Conservation (phyloP, 2,113 vertebrate species). For the Pogonocichla stellata region DNA sequence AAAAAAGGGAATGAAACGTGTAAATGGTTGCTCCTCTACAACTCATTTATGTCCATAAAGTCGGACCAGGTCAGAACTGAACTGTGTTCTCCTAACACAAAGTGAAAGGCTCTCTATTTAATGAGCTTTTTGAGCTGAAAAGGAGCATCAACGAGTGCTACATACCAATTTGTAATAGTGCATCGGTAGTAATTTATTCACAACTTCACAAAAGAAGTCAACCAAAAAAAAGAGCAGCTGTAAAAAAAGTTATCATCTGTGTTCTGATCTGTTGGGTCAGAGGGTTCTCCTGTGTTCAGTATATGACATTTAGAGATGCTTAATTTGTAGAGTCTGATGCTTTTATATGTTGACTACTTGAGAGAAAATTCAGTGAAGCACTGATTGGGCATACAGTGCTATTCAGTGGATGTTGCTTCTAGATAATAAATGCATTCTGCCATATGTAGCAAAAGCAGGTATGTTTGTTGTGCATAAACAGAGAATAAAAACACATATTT, state of each 20-base stretch:
- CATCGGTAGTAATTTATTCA: neutral
- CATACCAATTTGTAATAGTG: neutral
- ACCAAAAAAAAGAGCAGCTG: neutral
- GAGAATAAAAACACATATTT: neutral
- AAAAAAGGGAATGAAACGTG: neutral
- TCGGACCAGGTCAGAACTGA: neutral
- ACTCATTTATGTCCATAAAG: neutral
- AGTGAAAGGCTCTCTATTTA: neutral
- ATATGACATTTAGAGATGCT: neutral
- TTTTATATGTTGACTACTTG: neutral
- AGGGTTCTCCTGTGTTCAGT: neutral
- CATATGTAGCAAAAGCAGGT: neutral
- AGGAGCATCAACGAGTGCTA: neutral
- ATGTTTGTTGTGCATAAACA: neutral
- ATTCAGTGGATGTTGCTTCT: neutral
- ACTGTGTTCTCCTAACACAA: neutral
- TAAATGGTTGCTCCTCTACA: neutral
- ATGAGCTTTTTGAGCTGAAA: neutral
- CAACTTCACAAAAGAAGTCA: neutral
- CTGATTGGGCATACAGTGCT: neutral
- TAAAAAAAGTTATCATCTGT: neutral
- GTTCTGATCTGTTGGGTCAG: neutral
- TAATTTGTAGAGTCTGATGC: neutral
- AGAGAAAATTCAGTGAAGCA: neutral
- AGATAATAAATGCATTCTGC: neutral